Percentiles rank a stretch among this genome's conserved stretches.
Evolutionary conservation across 1,140 invertebrate genomes (phyloP).

Genomic region (Plectrocnemia conspersa): DNA sequence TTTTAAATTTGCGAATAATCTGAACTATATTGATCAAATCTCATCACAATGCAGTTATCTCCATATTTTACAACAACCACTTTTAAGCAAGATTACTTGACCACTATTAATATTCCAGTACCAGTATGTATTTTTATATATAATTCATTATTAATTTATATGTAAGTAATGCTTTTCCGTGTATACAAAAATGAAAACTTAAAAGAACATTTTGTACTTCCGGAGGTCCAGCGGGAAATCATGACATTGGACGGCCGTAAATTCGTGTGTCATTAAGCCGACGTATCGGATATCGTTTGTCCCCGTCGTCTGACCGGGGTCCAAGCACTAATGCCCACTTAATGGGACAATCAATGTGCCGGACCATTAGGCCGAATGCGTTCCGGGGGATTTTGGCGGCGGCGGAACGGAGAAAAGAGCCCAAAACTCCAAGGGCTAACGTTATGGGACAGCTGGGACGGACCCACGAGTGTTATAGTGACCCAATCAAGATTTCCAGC

Average conservation of each 20-base stretch:
- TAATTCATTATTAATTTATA: no score
- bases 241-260: conserved; percentile 17
- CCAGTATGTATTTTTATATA: no score
- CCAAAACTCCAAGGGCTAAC: background rate
- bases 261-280: conserved; percentile 21
- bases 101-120: no score
- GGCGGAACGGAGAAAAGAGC: conserved; percentile 7
- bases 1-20: no score
- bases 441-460: background rate
- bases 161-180: no score
- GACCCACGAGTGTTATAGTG: conserved; percentile 12
- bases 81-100: no score
- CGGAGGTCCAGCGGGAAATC: conserved; percentile 7
- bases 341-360: conserved; percentile 24
- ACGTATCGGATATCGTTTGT: conserved; percentile 20
- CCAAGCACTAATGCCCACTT: conserved; percentile 17
- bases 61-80: no score
- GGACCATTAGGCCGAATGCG: conserved; percentile 19
- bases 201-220: conserved; percentile 19
- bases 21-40: no score
- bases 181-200: conserved; percentile 17
- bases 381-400: conserved; percentile 5
- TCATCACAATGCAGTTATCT: no score
- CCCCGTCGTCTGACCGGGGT: conserved; percentile 10
- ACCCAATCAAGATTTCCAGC: conserved; percentile 17